Conservation (phyloP, 2,888 invertebrate genomes). For the Dasysyrphus tricinctus region DNA sequence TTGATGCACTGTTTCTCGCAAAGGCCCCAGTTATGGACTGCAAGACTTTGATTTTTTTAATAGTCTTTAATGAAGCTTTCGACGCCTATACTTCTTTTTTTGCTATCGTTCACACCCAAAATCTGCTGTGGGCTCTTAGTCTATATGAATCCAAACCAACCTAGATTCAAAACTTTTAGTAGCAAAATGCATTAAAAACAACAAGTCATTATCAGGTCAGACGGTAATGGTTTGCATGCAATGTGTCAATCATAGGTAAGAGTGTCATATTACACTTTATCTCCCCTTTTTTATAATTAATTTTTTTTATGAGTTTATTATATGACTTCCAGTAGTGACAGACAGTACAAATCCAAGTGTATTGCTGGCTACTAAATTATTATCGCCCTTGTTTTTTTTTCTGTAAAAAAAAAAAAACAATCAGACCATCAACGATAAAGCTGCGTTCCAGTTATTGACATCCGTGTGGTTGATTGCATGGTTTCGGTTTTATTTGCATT, state of each 20-base stretch:
- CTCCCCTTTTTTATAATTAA: neutral
- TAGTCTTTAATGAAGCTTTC: too few species aligned
- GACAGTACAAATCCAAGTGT: slow-evolving; percentile 26
- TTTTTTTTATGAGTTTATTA: slow-evolving; percentile 16
- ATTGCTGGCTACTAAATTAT: slow-evolving; percentile 14
- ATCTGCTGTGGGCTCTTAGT: too few species aligned
- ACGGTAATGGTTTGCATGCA: slow-evolving; percentile 37
- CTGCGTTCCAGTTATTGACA: slow-evolving; percentile 43
- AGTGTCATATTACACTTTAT: neutral
- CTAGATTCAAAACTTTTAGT: neutral
- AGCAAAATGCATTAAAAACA: neutral
- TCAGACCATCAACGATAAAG: slow-evolving; percentile 29
- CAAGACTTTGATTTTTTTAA: too few species aligned
- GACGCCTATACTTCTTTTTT: too few species aligned
- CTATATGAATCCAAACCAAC: slow-evolving; percentile 3
- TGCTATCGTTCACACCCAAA: too few species aligned
- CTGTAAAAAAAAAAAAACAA: slow-evolving; percentile 15
- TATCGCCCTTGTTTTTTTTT: neutral
- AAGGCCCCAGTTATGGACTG: too few species aligned
- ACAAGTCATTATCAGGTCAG: slow-evolving; percentile 29
- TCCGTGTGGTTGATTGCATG: slow-evolving; percentile 39
- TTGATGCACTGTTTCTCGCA: too few species aligned
- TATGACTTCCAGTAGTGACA: slow-evolving; percentile 34
- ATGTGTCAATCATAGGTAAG: slow-evolving; percentile 30
- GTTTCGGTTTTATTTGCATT: slow-evolving; percentile 4